A percentile compares a stretch with the other conserved stretches of the same genome.
Conservation (phyloP, 2,888 invertebrate species). For the Xanthia icteritia region DNA sequence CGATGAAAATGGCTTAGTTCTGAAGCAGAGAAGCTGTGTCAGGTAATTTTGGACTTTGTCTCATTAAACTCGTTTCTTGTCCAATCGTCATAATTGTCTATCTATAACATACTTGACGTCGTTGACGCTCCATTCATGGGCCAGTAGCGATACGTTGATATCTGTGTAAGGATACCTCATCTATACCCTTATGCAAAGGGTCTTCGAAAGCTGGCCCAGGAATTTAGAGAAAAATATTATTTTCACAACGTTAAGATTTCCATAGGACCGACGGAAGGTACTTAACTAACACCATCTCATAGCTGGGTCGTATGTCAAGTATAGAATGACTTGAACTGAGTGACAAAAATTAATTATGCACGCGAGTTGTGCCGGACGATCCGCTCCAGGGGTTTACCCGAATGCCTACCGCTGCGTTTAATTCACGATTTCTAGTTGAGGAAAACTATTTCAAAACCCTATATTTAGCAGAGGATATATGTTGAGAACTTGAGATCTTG, state of each 20-base stretch:
- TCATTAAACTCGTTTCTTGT: neutral
- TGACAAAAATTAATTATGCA: slow-evolving; percentile 40
- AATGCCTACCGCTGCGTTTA: neutral
- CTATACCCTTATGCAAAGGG: neutral
- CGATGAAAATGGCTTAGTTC: slow-evolving; percentile 4
- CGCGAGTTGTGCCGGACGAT: neutral
- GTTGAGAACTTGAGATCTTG: no score
- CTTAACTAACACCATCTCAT: no score
- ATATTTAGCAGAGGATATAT: neutral
- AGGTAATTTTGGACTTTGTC: neutral
- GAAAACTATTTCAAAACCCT: slow-evolving; percentile 12
- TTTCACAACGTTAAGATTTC: no score
- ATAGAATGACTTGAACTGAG: no score
- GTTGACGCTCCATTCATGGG: neutral
- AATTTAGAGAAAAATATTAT: neutral
- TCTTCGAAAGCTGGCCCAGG: no score
- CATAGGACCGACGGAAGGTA: no score
- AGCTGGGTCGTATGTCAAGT: no score
- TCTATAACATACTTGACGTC: neutral
- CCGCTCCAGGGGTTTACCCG: slow-evolving; percentile 37
- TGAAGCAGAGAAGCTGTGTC: neutral
- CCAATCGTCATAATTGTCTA: neutral
- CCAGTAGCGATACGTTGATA: no score
- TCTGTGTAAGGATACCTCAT: neutral
- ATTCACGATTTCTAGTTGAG: neutral